Base-by-base conservation (phyloP, 2,113 vertebrate species). In the Sylvietta virens region DNA sequence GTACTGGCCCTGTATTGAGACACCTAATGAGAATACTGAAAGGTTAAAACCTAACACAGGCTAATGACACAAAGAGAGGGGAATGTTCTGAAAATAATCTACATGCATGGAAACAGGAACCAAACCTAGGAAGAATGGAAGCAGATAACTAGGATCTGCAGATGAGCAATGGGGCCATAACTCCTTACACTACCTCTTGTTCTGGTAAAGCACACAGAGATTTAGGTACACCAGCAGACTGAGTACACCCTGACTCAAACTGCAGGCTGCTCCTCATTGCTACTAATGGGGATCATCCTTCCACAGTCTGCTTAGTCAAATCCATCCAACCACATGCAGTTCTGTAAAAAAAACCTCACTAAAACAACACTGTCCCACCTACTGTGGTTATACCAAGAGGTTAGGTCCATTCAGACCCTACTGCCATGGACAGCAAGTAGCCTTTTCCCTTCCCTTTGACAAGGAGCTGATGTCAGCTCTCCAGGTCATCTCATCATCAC, bases 271-370 rank as follows among this genome's bases (percentile, higher is more conserved):
- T 65, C 35, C 35, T 42, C 39, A 15, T 7, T 6, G 9, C 57
- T 70, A 1, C 33, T 15, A 13, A 47, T 0, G 1, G 67, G n/a
- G 18, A 53, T 58, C 3, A 1, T 23, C 40, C 31, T 61, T 50
- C 44, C 8, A 0, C 5, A 18, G 20, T 58, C 82, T 83, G 30
- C 64, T 66, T 3, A 35, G 28, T 21, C 74, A 70, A 71, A 62
- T 30, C 50, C n/a, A 85, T 7, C 35, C 3, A 1, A 44, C 8
- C 69, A 53, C 11, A 1, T n/a, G 37, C 57, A 60, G 8, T 9
- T 60, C 76, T n/a, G 12, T 23, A 70, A 69, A 47, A 69, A 45
- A 3, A 9, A 7, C 47, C 5, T 24, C 57, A 60, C 39, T n/a
- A 42, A 61, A 47, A 5, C 27, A 6, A 1, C 19, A 15, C 23